A percentile compares a stretch with the other conserved stretches of the same genome.
These are phyloP conservation scores for Gnathonemus longibarbis DNA, from an alignment of 2,113 vertebrate genomes.

Conservation along the genomic window DNA sequence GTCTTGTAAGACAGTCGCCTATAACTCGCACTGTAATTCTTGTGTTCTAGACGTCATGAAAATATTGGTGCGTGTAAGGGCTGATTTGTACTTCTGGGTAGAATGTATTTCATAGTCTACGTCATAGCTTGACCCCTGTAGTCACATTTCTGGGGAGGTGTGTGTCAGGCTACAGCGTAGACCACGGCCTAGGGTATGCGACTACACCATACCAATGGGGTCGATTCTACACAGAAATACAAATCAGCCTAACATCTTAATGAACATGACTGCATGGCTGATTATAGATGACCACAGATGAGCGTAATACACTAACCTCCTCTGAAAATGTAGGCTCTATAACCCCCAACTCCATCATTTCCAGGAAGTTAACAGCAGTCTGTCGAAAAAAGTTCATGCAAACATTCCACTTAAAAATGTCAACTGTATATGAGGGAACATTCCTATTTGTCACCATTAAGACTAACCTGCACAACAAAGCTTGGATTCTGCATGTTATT, in stretches of 20 bases:
- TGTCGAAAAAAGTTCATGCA: background rate
- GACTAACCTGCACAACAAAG: background rate
- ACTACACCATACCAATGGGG: background rate
- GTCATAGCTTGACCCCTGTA: background rate
- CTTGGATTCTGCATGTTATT: background rate
- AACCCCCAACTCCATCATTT: background rate
- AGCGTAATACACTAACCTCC: background rate
- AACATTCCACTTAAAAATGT: background rate
- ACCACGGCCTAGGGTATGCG: background rate
- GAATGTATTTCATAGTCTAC: background rate
- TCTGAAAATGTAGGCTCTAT: conserved; percentile 9
- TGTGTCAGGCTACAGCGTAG: background rate
- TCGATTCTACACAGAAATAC: background rate
- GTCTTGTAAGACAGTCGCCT: too few species aligned
- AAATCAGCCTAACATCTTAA: background rate
- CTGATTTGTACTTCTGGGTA: background rate
- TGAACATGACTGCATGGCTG: background rate
- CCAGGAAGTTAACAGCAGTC: background rate
- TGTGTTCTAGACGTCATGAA: background rate
- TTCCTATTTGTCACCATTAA: background rate
- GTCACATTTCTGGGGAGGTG: background rate
- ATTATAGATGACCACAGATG: background rate
- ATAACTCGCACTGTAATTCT: background rate
- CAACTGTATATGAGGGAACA: background rate
- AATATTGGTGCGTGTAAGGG: background rate